A percentile compares a stretch with the other conserved stretches of the same genome.
phyloP scores from a whole-genome alignment of 1,140 invertebrate species.

The Drosophila funebris region DNA sequence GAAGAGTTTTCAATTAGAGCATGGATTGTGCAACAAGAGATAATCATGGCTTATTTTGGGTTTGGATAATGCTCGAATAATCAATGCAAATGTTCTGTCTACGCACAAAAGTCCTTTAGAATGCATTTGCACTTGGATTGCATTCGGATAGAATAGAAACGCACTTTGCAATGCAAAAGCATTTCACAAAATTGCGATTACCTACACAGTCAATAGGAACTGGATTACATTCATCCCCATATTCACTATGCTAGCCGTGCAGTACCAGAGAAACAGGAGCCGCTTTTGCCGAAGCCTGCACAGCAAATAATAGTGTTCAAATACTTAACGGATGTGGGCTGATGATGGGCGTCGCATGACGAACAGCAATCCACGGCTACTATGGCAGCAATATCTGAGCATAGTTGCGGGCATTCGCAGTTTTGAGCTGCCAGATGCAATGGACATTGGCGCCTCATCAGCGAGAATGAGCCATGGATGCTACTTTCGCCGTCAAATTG shows the following conservation, averaged over 20 bases:
- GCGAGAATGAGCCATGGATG: slow-evolving; percentile 26
- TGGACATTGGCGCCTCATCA: slow-evolving; percentile 60
- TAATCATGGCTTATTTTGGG: background rate
- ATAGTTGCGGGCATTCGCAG: slow-evolving; percentile 32
- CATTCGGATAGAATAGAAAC: background rate
- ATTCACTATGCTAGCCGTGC: background rate
- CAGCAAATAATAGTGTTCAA: slow-evolving; percentile 33
- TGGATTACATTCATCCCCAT: background rate
- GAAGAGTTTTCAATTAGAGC: background rate
- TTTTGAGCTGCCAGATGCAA: slow-evolving; percentile 9
- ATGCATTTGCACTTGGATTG: background rate
- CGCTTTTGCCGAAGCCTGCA: background rate
- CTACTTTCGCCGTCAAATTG: slow-evolving; percentile 57
- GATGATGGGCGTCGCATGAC: background rate
- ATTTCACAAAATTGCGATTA: slow-evolving; percentile 44
- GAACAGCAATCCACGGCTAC: slow-evolving; percentile 7
- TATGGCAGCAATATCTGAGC: slow-evolving; percentile 34
- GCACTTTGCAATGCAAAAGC: slow-evolving; percentile 37
- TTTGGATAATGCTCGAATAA: background rate
- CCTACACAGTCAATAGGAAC: slow-evolving; percentile 34
- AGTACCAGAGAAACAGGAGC: background rate
- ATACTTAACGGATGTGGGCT: slow-evolving; percentile 26
- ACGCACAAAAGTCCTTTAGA: background rate
- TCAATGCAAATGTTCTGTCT: slow-evolving; percentile 36
- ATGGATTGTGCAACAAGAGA: background rate